Evolutionary conservation across 2,888 invertebrate species (phyloP), one percentile per base, ranked within the genome.

Genomic region (Drosophila mayaguana): DNA sequence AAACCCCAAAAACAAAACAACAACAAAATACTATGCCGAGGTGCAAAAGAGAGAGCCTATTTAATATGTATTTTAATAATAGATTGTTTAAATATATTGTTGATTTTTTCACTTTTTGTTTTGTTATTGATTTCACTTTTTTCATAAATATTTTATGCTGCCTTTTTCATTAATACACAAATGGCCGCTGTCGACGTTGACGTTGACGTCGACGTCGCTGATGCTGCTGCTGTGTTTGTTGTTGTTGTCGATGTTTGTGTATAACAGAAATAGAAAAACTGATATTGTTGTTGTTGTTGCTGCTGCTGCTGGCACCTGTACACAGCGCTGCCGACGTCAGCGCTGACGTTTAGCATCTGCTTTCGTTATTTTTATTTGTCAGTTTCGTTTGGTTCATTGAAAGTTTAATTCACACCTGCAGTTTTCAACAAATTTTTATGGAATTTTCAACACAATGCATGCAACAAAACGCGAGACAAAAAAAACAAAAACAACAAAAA

Each of bases 121-220:
- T 74, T 78, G 69, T 89, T 89, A 89, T 84, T 89, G 89, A 84
- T 84, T 84, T 84, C 89, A 84, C 89, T 84, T 89, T 78, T 67
- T 69, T 64, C 63, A 77, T 74, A 60, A 69, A 83, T 75, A 76
- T 87, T 76, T 69, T 40, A 83, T 79, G 73, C 53, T 59, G 59
- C 38, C 57, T 68, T 78, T 83, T 53, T 53, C 36, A 34, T 53
- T 34, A 61, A 61, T 73, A 63, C 51, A 78, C 64, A 81, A 70
- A 81, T 75, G 75, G 55, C 51, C 61, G 75, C 63, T 50, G 67
- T 16, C 48, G 60, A 40, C 40, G 60, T 11, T 28, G 51, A 28
- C 46, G 53, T 25, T 51, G 56, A 14, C 63, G 62, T 22, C 22
- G 25, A 12, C 53, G 50, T 40, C 46, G 53, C 43, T 22, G 61